A percentile compares a stretch with the other conserved stretches of the same genome.
phyloP scores from a whole-genome alignment of 2,888 invertebrate species.

The Eupithecia centaureata region DNA sequence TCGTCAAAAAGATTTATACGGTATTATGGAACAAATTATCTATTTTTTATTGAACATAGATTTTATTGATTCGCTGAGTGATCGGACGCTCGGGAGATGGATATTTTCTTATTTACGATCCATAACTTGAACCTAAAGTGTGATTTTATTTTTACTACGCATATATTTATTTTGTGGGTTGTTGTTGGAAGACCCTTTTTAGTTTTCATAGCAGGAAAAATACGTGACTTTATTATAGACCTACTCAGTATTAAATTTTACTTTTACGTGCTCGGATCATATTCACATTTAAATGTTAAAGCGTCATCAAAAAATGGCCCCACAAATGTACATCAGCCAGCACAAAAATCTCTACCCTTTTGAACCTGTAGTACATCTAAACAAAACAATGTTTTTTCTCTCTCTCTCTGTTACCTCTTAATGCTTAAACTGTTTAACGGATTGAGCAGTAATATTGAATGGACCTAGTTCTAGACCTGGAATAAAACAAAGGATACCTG shows the following conservation, averaged over 20 bases:
- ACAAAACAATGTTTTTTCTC: too few species aligned
- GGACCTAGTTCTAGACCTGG: too few species aligned
- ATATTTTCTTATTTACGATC: constrained; percentile 42
- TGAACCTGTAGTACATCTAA: too few species aligned
- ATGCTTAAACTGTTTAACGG: too few species aligned
- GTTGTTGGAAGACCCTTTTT: constrained; percentile 25
- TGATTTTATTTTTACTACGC: constrained; percentile 42
- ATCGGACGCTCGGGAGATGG: constrained; percentile 35
- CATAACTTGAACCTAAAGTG: constrained; percentile 41
- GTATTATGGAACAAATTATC: constrained; percentile 55
- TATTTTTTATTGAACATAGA: constrained; percentile 50
- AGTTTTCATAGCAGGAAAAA: constrained; percentile 10
- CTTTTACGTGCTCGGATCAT: neutral
- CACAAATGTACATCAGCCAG: too few species aligned
- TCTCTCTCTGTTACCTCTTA: too few species aligned
- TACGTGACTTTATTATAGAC: constrained; percentile 14
- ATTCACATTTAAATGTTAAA: constrained; percentile 2
- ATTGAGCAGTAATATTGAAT: too few species aligned
- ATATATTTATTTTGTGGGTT: constrained; percentile 33
- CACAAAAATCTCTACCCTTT: too few species aligned
- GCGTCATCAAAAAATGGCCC: neutral
- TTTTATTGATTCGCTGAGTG: constrained; percentile 47
- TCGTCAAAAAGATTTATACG: constrained; percentile 65
- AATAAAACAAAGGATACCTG: too few species aligned
- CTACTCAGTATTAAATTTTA: constrained; percentile 11